phyloP scores from a whole-genome alignment of 2,888 invertebrate genomes.

The Oscheius sp. region DNA sequence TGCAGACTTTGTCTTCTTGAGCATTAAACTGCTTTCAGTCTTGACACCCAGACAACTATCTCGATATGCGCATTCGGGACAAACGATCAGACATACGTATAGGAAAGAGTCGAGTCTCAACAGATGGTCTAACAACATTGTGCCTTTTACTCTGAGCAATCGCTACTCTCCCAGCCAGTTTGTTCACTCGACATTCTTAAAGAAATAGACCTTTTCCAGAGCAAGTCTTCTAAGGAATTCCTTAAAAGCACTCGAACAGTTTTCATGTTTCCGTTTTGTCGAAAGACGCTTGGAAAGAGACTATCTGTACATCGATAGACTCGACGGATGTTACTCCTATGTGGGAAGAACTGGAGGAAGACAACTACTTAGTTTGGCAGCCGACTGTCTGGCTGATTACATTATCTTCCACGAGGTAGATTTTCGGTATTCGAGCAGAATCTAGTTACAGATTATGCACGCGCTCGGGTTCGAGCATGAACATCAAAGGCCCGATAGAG shows the following conservation, averaged over 20 bases:
- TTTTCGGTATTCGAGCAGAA: neutral
- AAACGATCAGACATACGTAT: constrained; percentile 34
- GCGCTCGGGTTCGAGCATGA: constrained; percentile 64
- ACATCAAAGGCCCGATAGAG: constrained; percentile 66
- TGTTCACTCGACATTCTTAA: constrained; percentile 12
- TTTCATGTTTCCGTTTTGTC: constrained; percentile 64
- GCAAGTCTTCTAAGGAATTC: constrained; percentile 47
- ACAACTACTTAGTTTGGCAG: constrained; percentile 57
- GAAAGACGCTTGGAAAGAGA: constrained; percentile 57
- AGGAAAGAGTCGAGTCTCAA: constrained; percentile 51
- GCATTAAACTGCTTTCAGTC: constrained; percentile 38
- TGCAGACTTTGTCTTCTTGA: no score
- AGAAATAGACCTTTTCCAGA: constrained; percentile 38
- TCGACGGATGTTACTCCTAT: constrained; percentile 68
- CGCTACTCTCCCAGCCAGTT: constrained; percentile 60
- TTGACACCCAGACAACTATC: constrained; percentile 57
- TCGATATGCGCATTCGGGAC: constrained; percentile 42
- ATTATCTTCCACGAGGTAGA: constrained; percentile 64
- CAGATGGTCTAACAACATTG: constrained; percentile 58
- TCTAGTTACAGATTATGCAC: no score
- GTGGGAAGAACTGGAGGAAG: constrained; percentile 65
- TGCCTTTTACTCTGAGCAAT: constrained; percentile 58
- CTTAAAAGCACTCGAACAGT: constrained; percentile 53
- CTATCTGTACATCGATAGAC: constrained; percentile 58
- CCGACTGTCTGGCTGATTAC: constrained; percentile 63